Evolutionary conservation across 2,113 vertebrate species (phyloP), one percentile per base, ranked within the genome.

Genomic region (Sebastes fasciatus): DNA sequence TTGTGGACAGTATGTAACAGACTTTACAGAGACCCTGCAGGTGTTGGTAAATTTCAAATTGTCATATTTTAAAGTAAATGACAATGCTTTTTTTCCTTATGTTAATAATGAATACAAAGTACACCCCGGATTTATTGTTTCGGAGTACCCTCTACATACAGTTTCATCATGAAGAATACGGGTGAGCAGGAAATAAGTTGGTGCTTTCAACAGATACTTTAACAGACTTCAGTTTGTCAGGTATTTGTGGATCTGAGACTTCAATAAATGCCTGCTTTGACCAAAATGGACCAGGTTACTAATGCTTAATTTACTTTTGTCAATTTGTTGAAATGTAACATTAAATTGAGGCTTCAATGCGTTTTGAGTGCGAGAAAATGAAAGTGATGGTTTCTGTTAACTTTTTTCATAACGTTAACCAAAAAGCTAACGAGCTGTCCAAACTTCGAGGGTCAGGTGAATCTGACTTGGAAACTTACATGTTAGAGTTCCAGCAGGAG

Each of bases 221-320:
- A 64, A 43, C 26, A 43, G 16, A 49, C 26, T 46, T 49, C 60
- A 71, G 54, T 16, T 46, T 82, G 48, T 63, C 40, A 55, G 61
- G 69, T 81, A 34, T 79, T 72, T 77, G 71, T 82, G 21, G 45
- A 82, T 82, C 46, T 58, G 23, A 76, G 62, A 76, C 81, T 66
- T 78, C 11, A 92, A 90, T 91, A 91, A 92, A 92, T 79, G 42
- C 73, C 84, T 81, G 66, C 71, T 85, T 83, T 80, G 54, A 80
- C 65, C 65, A 54, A 79, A 82, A 69, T 23, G 23, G 9, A 61
- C 23, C 46, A 4, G 13, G 3, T 74, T 43, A 11, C 21, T 46
- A 14, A 52, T 55, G 23, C 54, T 21, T 0, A 10, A 14, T 8
- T 54, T 65, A n/a, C 26, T 70, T 58, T 12, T 52, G 26, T 55